A percentile compares a stretch with the other conserved stretches of the same genome.
Evolutionary conservation across 1,140 invertebrate species (phyloP).

Genomic region (Polyergus mexicanus): DNA sequence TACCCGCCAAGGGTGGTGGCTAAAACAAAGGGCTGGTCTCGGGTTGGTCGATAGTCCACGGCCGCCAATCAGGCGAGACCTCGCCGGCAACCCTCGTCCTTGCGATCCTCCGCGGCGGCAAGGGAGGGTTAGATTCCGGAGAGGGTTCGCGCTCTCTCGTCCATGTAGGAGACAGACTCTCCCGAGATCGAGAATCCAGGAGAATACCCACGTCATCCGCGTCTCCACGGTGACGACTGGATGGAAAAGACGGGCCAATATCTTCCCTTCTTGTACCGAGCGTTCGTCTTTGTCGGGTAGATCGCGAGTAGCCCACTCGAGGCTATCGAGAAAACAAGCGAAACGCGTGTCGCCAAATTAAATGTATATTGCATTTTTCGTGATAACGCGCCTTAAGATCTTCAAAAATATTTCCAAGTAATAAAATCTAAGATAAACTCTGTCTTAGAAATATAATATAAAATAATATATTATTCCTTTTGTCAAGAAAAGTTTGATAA

Average conservation of each 20-base stretch:
- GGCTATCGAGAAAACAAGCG: slow-evolving; percentile 49
- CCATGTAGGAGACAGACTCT: slow-evolving; percentile 73
- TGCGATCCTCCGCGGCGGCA: slow-evolving; percentile 77
- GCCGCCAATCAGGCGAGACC: slow-evolving; percentile 85
- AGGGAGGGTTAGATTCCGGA: slow-evolving; percentile 72
- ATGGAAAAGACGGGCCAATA: slow-evolving; percentile 64
- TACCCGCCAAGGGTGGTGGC: slow-evolving; percentile 81
- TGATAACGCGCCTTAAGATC: background rate
- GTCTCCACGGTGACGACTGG: slow-evolving; percentile 82
- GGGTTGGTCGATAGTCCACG: slow-evolving; percentile 85
- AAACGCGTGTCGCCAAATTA: slow-evolving; percentile 4
- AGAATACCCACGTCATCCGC: slow-evolving; percentile 74
- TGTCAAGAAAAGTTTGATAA: background rate
- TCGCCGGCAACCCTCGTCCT: slow-evolving; percentile 80
- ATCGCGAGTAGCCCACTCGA: slow-evolving; percentile 50
- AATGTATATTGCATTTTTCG: slow-evolving; percentile 27
- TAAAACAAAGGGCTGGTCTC: slow-evolving; percentile 85
- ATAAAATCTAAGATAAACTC: background rate
- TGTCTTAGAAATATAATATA: background rate
- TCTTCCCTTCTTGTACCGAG: slow-evolving; percentile 51
- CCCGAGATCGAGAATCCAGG: slow-evolving; percentile 72
- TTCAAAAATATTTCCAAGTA: background rate
- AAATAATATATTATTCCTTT: background rate
- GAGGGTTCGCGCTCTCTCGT: slow-evolving; percentile 75
- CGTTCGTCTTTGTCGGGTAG: slow-evolving; percentile 35